Percentiles rank a stretch among this genome's conserved stretches.
Conservation (phyloP, 2,113 vertebrate genomes). For the Hyperopisus bebe region DNA sequence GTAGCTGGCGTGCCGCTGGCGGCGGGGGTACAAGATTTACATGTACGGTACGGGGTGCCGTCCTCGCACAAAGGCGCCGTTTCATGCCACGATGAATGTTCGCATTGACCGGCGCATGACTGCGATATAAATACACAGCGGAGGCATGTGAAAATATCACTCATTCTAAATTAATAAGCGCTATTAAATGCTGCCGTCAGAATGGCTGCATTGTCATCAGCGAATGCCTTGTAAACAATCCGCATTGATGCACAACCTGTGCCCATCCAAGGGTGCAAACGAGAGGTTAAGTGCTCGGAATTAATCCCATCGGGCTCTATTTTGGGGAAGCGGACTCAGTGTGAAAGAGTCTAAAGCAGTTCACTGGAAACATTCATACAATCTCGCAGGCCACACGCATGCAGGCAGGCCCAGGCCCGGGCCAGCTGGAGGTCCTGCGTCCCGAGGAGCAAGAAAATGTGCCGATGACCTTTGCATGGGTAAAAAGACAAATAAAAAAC, state of each 20-base stretch:
- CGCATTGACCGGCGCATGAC: slow-evolving; percentile 8
- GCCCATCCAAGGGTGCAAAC: slow-evolving; percentile 13
- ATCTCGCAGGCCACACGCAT: not conserved
- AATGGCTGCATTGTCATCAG: slow-evolving; percentile 14
- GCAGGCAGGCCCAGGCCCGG: not conserved
- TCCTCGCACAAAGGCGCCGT: slow-evolving; percentile 17
- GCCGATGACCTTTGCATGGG: slow-evolving; percentile 4
- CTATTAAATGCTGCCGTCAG: slow-evolving; percentile 14
- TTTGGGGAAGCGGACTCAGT: not conserved
- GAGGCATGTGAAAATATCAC: slow-evolving; percentile 18
- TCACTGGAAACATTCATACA: not conserved
- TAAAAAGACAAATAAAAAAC: not conserved
- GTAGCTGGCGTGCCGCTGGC: slow-evolving; percentile 24
- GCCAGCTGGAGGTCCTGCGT: too few relatives aligned
- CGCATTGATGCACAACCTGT: slow-evolving; percentile 4
- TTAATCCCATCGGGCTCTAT: slow-evolving; percentile 2
- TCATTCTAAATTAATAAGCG: slow-evolving; percentile 31
- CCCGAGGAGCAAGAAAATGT: not conserved
- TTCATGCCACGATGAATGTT: slow-evolving; percentile 30
- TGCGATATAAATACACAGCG: slow-evolving; percentile 16
- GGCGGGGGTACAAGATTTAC: slow-evolving; percentile 29
- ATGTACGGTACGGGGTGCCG: slow-evolving; percentile 24
- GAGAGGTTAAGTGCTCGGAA: slow-evolving; percentile 1
- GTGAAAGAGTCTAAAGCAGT: not conserved
- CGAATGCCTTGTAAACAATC: slow-evolving; percentile 29